These are phyloP conservation scores for Nyctalus aviator DNA, from an alignment of 2,797 vertebrate genomes.

Conservation along the genomic window DNA sequence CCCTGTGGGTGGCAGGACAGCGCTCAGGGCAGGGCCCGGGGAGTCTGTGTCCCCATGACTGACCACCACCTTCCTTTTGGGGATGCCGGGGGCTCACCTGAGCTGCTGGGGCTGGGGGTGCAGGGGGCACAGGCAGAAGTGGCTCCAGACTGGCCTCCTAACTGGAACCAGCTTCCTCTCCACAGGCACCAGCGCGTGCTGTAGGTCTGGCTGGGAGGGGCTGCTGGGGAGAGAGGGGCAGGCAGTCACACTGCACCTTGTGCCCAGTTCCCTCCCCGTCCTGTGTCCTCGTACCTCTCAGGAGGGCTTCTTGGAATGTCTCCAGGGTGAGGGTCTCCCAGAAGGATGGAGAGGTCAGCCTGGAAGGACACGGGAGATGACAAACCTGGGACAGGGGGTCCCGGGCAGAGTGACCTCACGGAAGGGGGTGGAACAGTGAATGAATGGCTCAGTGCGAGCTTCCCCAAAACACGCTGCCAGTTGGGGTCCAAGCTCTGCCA, in stretches of 20 bases:
- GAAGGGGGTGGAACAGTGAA: neutral
- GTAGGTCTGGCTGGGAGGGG: neutral
- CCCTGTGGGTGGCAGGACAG: conserved; percentile 48
- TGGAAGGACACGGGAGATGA: conserved; percentile 52
- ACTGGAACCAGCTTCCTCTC: conserved; percentile 52
- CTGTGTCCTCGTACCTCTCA: conserved; percentile 51
- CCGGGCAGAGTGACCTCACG: neutral
- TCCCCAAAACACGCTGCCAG: accelerated
- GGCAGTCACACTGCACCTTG: neutral
- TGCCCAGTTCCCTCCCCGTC: neutral
- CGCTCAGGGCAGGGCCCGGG: accelerated
- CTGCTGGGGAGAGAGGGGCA: conserved; percentile 1
- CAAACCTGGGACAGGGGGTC: neutral
- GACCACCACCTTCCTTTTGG: neutral
- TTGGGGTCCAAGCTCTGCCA: neutral
- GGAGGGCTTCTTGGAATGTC: neutral
- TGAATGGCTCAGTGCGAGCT: neutral
- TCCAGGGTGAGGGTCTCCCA: neutral
- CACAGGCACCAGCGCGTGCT: conserved; percentile 67
- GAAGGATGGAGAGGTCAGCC: conserved; percentile 13
- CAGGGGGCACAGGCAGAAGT: neutral
- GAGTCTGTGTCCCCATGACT: neutral
- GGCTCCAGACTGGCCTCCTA: neutral
- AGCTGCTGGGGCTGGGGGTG: neutral
- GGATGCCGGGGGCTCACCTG: conserved; percentile 44